Percentiles rank a stretch among this genome's conserved stretches.
Conservation (phyloP, 2,797 vertebrate genomes). For the Dendrocincla tyrannina region DNA sequence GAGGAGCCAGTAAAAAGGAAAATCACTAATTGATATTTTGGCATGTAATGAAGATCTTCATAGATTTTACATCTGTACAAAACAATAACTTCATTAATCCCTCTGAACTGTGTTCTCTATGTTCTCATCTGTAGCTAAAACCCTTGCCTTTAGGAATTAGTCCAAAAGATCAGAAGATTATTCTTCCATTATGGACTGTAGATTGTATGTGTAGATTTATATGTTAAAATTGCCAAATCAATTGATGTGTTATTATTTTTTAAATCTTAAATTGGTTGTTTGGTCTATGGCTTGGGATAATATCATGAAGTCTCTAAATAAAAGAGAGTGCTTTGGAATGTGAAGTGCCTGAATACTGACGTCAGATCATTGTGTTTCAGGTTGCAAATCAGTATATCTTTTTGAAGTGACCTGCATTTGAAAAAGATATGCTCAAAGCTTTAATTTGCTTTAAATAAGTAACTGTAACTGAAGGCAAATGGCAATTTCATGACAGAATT, state of each 20-base stretch:
- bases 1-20: neutral
- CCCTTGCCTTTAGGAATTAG: neutral
- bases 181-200: neutral
- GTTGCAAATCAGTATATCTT: conserved; percentile 3
- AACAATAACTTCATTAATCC: conserved; percentile 28
- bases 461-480: neutral
- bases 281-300: neutral
- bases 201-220: neutral
- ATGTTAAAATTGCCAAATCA: conserved; percentile 8
- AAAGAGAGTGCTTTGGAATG: neutral
- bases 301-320: neutral
- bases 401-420: neutral
- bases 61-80: conserved; percentile 26
- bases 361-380: neutral
- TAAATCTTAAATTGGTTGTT: neutral
- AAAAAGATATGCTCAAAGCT: neutral
- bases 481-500: neutral
- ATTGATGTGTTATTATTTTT: neutral
- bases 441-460: neutral
- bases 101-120: neutral
- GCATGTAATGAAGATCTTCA: neutral
- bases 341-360: neutral
- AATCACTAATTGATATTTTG: conserved; percentile 18
- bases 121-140: conserved; percentile 6
- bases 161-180: conserved; percentile 56